phyloP scores from a whole-genome alignment of 2,888 invertebrate species.

The Nephrocerus scutellatus region DNA sequence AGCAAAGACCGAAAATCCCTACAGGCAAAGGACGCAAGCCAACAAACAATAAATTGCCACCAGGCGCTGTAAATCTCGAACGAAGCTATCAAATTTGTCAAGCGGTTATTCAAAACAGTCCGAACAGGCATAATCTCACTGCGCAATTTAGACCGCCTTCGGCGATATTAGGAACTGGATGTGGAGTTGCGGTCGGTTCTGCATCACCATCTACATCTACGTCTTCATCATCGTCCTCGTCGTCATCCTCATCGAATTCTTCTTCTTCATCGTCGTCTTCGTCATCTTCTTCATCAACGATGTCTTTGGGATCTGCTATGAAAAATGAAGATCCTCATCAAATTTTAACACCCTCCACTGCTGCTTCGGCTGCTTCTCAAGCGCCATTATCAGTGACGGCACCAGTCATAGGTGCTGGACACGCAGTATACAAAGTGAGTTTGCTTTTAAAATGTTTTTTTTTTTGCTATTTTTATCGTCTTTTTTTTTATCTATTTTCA shows the following conservation, averaged over 20 bases:
- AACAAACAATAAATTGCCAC: slow-evolving; percentile 67
- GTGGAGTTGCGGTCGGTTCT: too few species aligned
- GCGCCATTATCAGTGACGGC: background rate
- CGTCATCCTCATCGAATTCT: background rate
- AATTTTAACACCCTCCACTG: slow-evolving; percentile 12
- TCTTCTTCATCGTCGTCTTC: slow-evolving; percentile 11
- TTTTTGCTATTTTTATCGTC: background rate
- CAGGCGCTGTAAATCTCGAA: slow-evolving; percentile 86
- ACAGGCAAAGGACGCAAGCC: slow-evolving; percentile 44
- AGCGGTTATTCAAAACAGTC: slow-evolving; percentile 89
- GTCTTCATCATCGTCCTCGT: background rate
- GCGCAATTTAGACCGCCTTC: slow-evolving; percentile 82
- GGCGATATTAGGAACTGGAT: slow-evolving; percentile 60
- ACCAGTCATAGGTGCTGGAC: slow-evolving; percentile 38
- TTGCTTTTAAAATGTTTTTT: background rate
- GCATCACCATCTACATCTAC: slow-evolving; percentile 24
- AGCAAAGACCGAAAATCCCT: slow-evolving; percentile 43
- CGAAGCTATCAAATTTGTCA: slow-evolving; percentile 92
- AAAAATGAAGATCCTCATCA: slow-evolving; percentile 8
- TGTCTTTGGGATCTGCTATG: slow-evolving; percentile 7
- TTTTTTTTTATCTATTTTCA: slow-evolving; percentile 18
- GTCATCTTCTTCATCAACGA: slow-evolving; percentile 6
- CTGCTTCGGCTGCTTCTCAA: background rate
- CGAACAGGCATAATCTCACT: slow-evolving; percentile 78
- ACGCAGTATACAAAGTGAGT: slow-evolving; percentile 43